Base-by-base conservation (phyloP, 2,113 vertebrate genomes). In the Penelope pileata region DNA sequence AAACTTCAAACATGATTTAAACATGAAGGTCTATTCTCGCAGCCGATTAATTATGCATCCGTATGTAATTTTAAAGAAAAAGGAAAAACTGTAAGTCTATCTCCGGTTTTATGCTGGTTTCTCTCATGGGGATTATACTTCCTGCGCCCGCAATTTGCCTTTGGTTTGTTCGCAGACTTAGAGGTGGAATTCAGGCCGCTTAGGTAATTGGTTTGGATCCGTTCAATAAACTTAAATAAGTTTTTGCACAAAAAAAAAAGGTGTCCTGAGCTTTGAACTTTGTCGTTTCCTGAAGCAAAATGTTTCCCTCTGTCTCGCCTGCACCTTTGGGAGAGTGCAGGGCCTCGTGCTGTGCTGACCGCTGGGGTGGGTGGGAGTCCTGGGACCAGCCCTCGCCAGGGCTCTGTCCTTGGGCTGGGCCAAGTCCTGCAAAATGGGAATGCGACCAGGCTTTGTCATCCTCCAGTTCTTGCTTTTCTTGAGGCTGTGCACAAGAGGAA, bases 1-100 rank as follows among this genome's bases (percentile, higher is more conserved):
- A 96, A 97, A 93, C 91, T 97, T 97, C 93, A 86, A 74, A 82
- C 89, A 77, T 94, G 95, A 96, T 96, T 97, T 95, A 96, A 97
- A 97, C 91, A 89, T 86, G 95, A 96, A 96, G 91, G 78, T 97
- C 96, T 98, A 2, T 97, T 97, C 97, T 97, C 96, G 96, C 96
- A 97, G 94, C 96, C 97, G 97, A 78, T 97, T 97, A 92, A 96
- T 75, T 95, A 97, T 96, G 94, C 50, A 97, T 86, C 96, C 38
- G 40, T 80, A 74, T 91, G 95, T 93, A 95, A 96, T 83, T 97
- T 96, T 94, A 90, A 94, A 96, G 96, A 88, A 90, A 78, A 97
- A 95, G 91, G 91, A 96, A 97, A 95, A 97, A 72, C 91, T 95
- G 63, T 89, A 91, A 97, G 85, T 95, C 96, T 86, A 93, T 91